These are phyloP conservation scores for Hippocampus kuda DNA, from an alignment of 2,797 vertebrate genomes.

Conservation along the genomic window DNA sequence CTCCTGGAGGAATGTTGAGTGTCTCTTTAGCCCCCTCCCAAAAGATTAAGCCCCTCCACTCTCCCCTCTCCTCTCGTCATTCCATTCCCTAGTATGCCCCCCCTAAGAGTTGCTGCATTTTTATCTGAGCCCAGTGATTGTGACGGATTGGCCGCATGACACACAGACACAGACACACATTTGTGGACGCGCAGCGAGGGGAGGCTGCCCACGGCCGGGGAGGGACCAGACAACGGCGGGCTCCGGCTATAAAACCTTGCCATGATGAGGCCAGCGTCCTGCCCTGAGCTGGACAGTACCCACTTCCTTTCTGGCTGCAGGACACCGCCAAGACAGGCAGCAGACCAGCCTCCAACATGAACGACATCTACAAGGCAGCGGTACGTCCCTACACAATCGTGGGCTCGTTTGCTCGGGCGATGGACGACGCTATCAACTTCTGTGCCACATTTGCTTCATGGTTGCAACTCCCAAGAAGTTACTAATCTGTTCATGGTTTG, in stretches of 20 bases:
- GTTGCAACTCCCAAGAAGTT: not conserved
- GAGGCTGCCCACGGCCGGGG: slow-evolving; percentile 35
- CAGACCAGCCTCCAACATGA: slow-evolving; percentile 61
- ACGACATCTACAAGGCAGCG: slow-evolving; percentile 77
- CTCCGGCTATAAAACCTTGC: slow-evolving; percentile 58
- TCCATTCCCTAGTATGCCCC: slow-evolving; percentile 60
- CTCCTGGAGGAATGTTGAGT: slow-evolving; percentile 64
- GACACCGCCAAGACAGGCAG: slow-evolving; percentile 48
- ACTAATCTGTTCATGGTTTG: not conserved
- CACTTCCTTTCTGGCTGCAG: slow-evolving; percentile 45
- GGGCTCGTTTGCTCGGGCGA: not conserved
- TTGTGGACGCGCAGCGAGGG: slow-evolving; percentile 35
- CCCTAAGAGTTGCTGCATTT: slow-evolving; percentile 61
- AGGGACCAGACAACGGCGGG: slow-evolving; percentile 47
- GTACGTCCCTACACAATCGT: slow-evolving; percentile 46
- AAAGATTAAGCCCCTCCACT: slow-evolving; percentile 53
- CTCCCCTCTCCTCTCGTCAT: slow-evolving; percentile 42
- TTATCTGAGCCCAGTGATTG: slow-evolving; percentile 68
- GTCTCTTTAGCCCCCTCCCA: slow-evolving; percentile 52
- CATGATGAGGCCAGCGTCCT: slow-evolving; percentile 52
- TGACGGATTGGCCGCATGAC: slow-evolving; percentile 64
- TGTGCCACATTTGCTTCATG: not conserved
- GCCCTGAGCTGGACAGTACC: slow-evolving; percentile 52
- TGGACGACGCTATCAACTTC: not conserved
- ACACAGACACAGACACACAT: slow-evolving; percentile 49